Conservation (phyloP, 1,140 invertebrate species). For the Pseudachorutes palmiensis region DNA sequence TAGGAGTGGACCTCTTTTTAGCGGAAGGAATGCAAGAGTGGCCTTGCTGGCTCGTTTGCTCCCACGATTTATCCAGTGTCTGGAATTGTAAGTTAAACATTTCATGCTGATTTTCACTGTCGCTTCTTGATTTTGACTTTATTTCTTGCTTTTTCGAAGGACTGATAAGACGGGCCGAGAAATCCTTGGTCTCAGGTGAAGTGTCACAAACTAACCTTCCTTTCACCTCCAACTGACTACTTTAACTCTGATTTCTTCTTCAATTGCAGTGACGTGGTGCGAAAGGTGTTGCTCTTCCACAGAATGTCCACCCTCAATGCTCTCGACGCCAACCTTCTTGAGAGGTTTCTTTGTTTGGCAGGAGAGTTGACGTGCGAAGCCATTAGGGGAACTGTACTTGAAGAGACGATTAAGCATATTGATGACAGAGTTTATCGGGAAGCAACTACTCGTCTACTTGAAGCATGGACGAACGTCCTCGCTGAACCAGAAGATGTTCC, state of each 20-base stretch:
- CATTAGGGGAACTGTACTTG: constrained; percentile 59
- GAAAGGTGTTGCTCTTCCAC: constrained; percentile 57
- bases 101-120: neutral
- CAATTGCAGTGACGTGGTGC: constrained; percentile 56
- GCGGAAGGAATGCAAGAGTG: constrained; percentile 50
- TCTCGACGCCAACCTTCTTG: constrained; percentile 45
- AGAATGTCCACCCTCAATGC: constrained; percentile 42
- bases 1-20: constrained; percentile 52
- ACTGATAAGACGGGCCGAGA: constrained; percentile 40
- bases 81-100: constrained; percentile 18
- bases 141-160: no score
- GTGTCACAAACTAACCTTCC: no score
- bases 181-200: constrained; percentile 51
- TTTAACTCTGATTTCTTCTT: no score
- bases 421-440: constrained; percentile 65
- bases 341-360: constrained; percentile 41
- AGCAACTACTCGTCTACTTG: constrained; percentile 67
- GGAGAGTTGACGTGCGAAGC: constrained; percentile 64
- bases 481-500: constrained; percentile 51
- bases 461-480: constrained; percentile 63
- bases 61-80: constrained; percentile 14
- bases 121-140: neutral
- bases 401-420: constrained; percentile 50
- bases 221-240: no score
- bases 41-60: constrained; percentile 54